Conservation (phyloP, 35 echinoderm and acorn worm genomes). For the Apostichopus japonicus region DNA sequence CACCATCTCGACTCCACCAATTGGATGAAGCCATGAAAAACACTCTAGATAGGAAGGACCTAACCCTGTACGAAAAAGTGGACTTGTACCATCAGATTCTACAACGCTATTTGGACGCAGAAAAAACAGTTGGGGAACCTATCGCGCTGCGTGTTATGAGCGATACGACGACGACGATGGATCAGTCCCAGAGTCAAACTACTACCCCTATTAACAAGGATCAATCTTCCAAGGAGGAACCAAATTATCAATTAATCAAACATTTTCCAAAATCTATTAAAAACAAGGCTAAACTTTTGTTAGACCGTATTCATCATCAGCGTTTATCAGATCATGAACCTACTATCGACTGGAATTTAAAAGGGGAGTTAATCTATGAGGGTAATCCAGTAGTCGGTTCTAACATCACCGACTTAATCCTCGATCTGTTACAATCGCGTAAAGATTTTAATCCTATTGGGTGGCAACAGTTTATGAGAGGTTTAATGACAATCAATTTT, state of each 20-base stretch:
- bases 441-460: conserved; percentile 35
- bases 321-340: background rate
- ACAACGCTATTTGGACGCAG: conserved; percentile 12
- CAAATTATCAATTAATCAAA: background rate
- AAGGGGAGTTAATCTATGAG: background rate
- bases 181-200: background rate
- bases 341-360: conserved; percentile 10
- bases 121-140: background rate
- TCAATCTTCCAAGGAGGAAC: background rate
- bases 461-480: conserved; percentile 11
- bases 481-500: conserved; percentile 3
- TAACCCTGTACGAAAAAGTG: conserved; percentile 35
- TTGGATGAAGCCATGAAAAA: conserved; percentile 14
- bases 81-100: conserved; percentile 52
- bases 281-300: background rate
- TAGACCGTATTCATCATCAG: background rate
- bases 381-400: background rate
- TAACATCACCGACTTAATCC: conserved; percentile 32
- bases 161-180: background rate
- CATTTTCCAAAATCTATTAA: conserved; percentile 37
- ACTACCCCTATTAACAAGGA: background rate
- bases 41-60: conserved; percentile 16
- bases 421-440: background rate
- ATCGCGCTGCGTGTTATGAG: background rate
- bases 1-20: background rate